Percentiles rank a stretch among this genome's conserved stretches.
phyloP scores from a whole-genome alignment of 2,888 invertebrate species.

The Ophion ventricosus region DNA sequence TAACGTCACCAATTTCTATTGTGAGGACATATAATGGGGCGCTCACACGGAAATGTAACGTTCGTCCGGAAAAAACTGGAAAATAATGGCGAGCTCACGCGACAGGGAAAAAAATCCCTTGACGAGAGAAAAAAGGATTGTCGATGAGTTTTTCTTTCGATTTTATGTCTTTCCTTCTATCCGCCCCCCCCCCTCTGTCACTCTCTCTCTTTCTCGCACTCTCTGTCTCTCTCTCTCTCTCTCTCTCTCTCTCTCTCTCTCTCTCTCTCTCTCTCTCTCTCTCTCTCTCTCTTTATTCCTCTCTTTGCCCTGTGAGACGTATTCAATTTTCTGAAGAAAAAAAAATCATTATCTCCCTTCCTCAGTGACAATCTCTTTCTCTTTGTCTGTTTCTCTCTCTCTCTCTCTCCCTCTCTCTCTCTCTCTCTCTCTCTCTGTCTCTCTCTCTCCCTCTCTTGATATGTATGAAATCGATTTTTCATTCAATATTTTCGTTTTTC shows the following conservation, averaged over 20 bases:
- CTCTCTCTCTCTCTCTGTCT: background rate
- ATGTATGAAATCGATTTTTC: background rate
- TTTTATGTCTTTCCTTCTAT: constrained; percentile 14
- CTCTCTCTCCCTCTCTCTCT: background rate
- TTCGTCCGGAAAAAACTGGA: constrained; percentile 63
- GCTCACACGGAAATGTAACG: constrained; percentile 73
- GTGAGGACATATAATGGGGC: constrained; percentile 74
- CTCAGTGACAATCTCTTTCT: too few species aligned
- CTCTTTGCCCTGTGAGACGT: constrained; percentile 20
- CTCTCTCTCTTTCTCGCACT: background rate
- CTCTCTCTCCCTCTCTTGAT: background rate
- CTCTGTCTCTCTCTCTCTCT: background rate
- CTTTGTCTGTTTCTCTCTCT: too few species aligned
- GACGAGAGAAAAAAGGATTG: constrained; percentile 56
- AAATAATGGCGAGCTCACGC: constrained; percentile 73
- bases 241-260: too few species aligned
- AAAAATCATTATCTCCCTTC: background rate
- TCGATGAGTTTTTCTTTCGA: constrained; percentile 50
- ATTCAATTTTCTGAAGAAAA: constrained; percentile 15
- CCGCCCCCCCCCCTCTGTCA: too few species aligned
- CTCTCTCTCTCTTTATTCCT: constrained; percentile 3
- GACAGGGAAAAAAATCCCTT: constrained; percentile 60
- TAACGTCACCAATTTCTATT: constrained; percentile 71
- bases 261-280: background rate
- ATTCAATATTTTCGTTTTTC: constrained; percentile 1